Evolutionary conservation across 2,888 invertebrate species (phyloP), one percentile per base, ranked within the genome.

Genomic region (Phaonia tiefii): DNA sequence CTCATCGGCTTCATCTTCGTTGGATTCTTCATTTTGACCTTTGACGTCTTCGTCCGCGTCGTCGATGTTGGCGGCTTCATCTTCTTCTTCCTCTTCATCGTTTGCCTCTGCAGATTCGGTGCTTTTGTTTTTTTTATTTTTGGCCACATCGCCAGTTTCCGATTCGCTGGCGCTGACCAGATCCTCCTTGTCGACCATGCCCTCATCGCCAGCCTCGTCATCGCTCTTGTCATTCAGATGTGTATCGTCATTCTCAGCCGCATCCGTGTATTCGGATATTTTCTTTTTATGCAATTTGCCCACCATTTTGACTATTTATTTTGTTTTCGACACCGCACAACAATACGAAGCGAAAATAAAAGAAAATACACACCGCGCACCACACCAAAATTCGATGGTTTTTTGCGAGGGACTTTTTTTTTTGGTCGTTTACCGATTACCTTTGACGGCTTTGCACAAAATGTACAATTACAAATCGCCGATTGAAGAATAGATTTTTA

Each of bases 251-350:
- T 86, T 88, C 84, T 88, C 86, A 72, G 86, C 84, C 10, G 85
- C 86, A 73, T 86, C 84, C 10, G 85, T 79, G 15, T 86, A 86
- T 75, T 88, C 87, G 20, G 86, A 85, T 44, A 86, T 83, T 84
- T 89, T 89, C 69, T 86, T 89, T 80, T 89, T 90, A 56, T 89
- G 88, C 31, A 87, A 83, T 76, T 89, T 87, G 13, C 86, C 89
- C 89, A 89, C 89, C 44, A 76, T 84, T 83, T 80, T 79, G 56
- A 69, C 75, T 75, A 51, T 58, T 77, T 73, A 46, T 82, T 39
- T 69, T 46, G 56, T 37, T 31, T 60, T 75, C 49, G 65, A 80
- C 72, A 80, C 75, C 44, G 72, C 75, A 49, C 56, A 42, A 26
- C 66, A 70, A 75, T 42, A 71, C 71, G 39, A 37, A 73, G 65